Conservation (phyloP, 2,888 invertebrate species). For the Leucoptera coffeella region DNA sequence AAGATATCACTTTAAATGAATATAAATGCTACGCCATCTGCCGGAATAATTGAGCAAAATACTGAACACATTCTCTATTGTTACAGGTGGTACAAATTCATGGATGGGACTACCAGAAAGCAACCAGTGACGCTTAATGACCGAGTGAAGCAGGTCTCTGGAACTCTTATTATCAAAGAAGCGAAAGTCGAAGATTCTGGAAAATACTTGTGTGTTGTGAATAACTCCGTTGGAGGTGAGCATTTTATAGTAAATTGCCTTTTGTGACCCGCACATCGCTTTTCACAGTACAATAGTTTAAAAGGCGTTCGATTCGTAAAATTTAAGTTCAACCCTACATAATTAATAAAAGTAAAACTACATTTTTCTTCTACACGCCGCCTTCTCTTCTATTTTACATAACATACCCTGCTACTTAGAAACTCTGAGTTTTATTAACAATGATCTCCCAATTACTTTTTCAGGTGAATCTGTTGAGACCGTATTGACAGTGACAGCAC, state of each 20-base stretch:
- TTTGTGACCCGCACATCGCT: too few relatives aligned
- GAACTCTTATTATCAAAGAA: slow-evolving; percentile 87
- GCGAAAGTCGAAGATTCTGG: slow-evolving; percentile 90
- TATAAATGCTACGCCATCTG: too few relatives aligned
- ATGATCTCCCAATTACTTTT: slow-evolving; percentile 22
- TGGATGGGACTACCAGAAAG: slow-evolving; percentile 79
- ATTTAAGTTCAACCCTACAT: too few relatives aligned
- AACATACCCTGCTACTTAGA: too few relatives aligned
- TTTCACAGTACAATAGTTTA: too few relatives aligned
- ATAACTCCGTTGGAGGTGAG: slow-evolving; percentile 82
- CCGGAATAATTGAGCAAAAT: too few relatives aligned
- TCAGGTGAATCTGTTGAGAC: slow-evolving; percentile 88
- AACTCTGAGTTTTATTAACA: too few relatives aligned
- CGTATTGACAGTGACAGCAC: slow-evolving; percentile 86
- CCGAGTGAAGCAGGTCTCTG: slow-evolving; percentile 86
- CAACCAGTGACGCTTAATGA: slow-evolving; percentile 87
- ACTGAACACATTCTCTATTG: slow-evolving; percentile 38
- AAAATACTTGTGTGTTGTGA: slow-evolving; percentile 89
- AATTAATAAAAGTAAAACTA: too few relatives aligned
- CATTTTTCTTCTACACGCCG: too few relatives aligned
- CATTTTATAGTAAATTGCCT: not conserved
- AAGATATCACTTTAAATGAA: too few relatives aligned
- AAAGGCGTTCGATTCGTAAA: too few relatives aligned
- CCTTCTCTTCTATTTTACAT: too few relatives aligned
- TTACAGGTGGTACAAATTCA: slow-evolving; percentile 92